Base-by-base conservation (phyloP, 1,140 invertebrate genomes). In the Choristoneura fumiferana region DNA sequence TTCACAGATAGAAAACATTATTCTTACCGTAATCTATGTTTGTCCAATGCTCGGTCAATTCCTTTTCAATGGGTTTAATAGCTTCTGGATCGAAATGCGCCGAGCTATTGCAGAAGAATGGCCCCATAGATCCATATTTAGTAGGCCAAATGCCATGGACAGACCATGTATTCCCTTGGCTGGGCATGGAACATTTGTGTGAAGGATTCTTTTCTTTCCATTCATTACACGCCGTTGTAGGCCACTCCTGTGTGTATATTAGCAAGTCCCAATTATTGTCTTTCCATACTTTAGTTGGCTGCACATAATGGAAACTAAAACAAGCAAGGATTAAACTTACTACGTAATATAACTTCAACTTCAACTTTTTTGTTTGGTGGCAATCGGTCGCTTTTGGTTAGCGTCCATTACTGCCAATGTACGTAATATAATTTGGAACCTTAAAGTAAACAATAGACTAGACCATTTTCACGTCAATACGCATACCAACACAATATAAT, bases 61-160 rank as follows among this genome's bases (percentile, higher is more conserved):
- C 82, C 9, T 78, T 69, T 63, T 93, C 84, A 36, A 96, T 91
- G 0, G 92, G 84, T 18, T 89, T 76, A 2, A 96, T 72, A 56
- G 90, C 73, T 10, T 88, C 78, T 4, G 90, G 72, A 67, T 95
- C 87, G 70, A 96, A 96, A 18, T 91, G 81, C 65, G 93, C 91
- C 0, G 93, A 91, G 10, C 78, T 89, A 65, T 95, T 94, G 65
- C 95, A 96, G 71, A 91, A 95, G 4, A 73, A 73, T 0, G 95
- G 95, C 0, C 94, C 95, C 1, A 90, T 73, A n/a, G 90, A 91
- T 4, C 92, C 91, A 2, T 90, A 83, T 78, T 94, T 93, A 0
- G 94, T 94, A 0, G 95, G 95, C 96, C 96, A 97, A 12, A 96
- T 89, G 8, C 95, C 95, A 75, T 97, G 95, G 33, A 97, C 93